phyloP scores from a whole-genome alignment of 2,797 vertebrate genomes.

The Lagodon rhomboides region DNA sequence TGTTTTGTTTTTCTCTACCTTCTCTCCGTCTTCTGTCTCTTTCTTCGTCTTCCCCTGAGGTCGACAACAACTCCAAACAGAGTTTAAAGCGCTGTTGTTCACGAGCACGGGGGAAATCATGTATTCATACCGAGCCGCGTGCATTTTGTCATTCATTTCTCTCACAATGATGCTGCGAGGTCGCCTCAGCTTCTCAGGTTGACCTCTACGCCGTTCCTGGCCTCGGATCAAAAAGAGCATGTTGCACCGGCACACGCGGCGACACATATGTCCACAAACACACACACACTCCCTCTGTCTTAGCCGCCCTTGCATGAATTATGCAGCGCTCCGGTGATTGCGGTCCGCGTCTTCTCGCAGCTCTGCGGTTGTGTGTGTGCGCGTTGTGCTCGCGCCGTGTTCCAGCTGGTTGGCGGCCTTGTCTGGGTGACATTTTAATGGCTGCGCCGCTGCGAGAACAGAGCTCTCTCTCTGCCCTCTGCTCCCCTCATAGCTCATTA shows the following conservation, averaged over 20 bases:
- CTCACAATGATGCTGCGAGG: background rate
- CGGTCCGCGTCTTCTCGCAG: constrained; percentile 59
- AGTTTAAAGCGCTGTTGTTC: constrained; percentile 7
- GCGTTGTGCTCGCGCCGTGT: constrained; percentile 46
- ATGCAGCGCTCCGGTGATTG: constrained; percentile 56
- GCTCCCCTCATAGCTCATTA: constrained; percentile 68
- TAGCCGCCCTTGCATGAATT: constrained; percentile 67
- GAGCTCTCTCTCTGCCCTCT: constrained; percentile 59
- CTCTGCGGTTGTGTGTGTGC: constrained; percentile 39
- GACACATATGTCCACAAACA: constrained; percentile 64
- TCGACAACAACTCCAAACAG: background rate
- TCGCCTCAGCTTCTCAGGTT: constrained; percentile 5
- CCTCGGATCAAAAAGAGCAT: constrained; percentile 43
- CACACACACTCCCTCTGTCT: constrained; percentile 36
- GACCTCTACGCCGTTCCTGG: constrained; percentile 55
- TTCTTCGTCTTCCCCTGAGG: background rate
- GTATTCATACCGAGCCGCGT: background rate
- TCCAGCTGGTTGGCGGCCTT: constrained; percentile 73
- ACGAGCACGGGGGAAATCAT: background rate
- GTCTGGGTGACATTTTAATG: constrained; percentile 79
- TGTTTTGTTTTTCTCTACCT: constrained; percentile 1
- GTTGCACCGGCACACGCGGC: constrained; percentile 58
- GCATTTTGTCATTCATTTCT: background rate
- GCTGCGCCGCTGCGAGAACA: constrained; percentile 71
- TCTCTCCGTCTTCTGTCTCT: background rate